A percentile compares a stretch with the other conserved stretches of the same genome.
Conservation (phyloP, 2,797 vertebrate species). For the Acipenser ruthenus region DNA sequence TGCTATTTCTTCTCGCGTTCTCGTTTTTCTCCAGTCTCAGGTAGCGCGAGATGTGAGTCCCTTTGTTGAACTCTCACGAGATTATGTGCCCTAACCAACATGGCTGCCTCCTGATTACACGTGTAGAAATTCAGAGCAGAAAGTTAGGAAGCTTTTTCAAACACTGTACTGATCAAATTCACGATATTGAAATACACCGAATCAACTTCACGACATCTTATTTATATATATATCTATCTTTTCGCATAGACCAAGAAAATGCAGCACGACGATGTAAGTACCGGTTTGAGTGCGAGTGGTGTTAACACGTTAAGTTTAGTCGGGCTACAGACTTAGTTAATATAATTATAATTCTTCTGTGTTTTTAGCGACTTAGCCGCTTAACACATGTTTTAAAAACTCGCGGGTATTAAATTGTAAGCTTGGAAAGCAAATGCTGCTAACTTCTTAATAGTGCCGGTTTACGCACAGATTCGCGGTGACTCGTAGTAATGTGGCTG, state of each 20-base stretch:
- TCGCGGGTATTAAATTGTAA: too few relatives aligned
- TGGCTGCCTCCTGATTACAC: slow-evolving; percentile 11
- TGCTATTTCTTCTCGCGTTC: too few relatives aligned
- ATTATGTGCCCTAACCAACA: neutral
- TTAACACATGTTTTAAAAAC: neutral
- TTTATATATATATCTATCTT: neutral
- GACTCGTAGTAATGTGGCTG: too few relatives aligned
- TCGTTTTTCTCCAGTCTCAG: too few relatives aligned
- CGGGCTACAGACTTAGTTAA: neutral
- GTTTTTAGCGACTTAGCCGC: neutral
- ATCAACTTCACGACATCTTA: too few relatives aligned
- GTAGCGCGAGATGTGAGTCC: neutral
- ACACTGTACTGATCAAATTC: neutral
- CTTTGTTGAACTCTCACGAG: slow-evolving; percentile 12
- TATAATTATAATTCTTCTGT: neutral
- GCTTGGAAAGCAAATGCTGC: too few relatives aligned
- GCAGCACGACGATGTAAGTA: slow-evolving; percentile 69
- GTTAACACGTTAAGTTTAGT: neutral
- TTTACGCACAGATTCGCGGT: too few relatives aligned
- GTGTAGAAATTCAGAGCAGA: slow-evolving; percentile 8
- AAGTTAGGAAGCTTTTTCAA: neutral
- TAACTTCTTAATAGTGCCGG: too few relatives aligned
- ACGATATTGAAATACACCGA: neutral
- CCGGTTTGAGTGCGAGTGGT: rapidly evolving
- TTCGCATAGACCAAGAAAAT: slow-evolving; percentile 30